Evolutionary conservation across 2,797 vertebrate genomes (phyloP).

Genomic region (Esox masquinongy): DNA sequence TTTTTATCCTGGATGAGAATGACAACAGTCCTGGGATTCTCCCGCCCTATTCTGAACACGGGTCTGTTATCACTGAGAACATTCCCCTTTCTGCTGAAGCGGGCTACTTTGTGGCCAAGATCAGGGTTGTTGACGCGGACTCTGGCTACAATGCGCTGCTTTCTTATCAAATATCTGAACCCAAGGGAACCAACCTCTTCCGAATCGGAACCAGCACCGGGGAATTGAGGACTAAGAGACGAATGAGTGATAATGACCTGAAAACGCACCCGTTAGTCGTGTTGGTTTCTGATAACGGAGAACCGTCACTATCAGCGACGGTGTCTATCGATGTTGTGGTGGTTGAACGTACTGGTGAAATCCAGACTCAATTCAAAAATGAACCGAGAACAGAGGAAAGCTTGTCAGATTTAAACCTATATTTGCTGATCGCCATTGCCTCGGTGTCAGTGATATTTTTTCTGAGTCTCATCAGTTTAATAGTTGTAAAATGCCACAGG

Average conservation of each 20-base stretch:
- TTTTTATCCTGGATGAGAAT: slow-evolving; percentile 70
- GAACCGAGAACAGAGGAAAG: slow-evolving; percentile 23
- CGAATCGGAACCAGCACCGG: slow-evolving; percentile 53
- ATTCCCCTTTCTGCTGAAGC: slow-evolving; percentile 53
- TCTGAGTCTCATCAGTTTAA: slow-evolving; percentile 38
- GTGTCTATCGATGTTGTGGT: slow-evolving; percentile 57
- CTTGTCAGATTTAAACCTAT: slow-evolving; percentile 48
- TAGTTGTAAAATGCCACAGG: slow-evolving; percentile 37
- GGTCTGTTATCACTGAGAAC: slow-evolving; percentile 46
- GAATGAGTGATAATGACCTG: slow-evolving; percentile 53
- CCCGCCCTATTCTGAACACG: slow-evolving; percentile 57
- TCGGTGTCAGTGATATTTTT: slow-evolving; percentile 45
- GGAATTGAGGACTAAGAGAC: slow-evolving; percentile 48
- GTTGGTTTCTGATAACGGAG: slow-evolving; percentile 64
- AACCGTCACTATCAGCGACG: slow-evolving; percentile 53
- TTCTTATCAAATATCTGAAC: slow-evolving; percentile 64
- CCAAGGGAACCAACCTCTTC: slow-evolving; percentile 53
- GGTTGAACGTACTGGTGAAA: slow-evolving; percentile 35
- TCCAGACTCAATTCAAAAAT: slow-evolving; percentile 34
- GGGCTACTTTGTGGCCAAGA: slow-evolving; percentile 59
- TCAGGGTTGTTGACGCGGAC: slow-evolving; percentile 54
- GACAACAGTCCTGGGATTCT: slow-evolving; percentile 63
- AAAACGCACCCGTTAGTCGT: slow-evolving; percentile 56
- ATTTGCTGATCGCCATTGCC: slow-evolving; percentile 41
- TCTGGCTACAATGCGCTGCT: slow-evolving; percentile 57